phyloP scores from a whole-genome alignment of 1,140 invertebrate genomes.

The Melanaphis sacchari region DNA sequence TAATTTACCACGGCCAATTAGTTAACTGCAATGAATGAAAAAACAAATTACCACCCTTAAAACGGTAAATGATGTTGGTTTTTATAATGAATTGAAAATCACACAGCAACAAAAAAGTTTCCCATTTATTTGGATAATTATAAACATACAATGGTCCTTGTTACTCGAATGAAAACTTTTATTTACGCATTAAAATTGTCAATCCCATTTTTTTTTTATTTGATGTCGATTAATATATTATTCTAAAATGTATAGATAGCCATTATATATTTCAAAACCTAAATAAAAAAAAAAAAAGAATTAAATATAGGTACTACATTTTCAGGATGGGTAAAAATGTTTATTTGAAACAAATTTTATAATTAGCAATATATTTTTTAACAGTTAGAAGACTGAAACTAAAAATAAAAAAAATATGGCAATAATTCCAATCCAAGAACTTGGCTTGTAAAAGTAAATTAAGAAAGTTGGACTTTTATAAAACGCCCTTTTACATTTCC shows the following conservation, averaged over 20 bases:
- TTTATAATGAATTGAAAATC: not conserved
- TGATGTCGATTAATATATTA: not conserved
- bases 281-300: not conserved
- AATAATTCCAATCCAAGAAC: not conserved
- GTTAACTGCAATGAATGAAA: not conserved
- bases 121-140: not conserved
- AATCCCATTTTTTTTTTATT: not conserved
- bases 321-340: not conserved
- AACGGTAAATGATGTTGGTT: not conserved
- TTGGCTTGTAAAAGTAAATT: slow-evolving; percentile 7
- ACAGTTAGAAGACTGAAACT: not conserved
- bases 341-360: not conserved
- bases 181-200: not conserved
- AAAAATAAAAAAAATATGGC: not conserved
- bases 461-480: slow-evolving; percentile 38
- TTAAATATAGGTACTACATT: not conserved
- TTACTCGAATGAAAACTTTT: not conserved
- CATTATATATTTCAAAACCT: not conserved
- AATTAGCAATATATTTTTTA: not conserved
- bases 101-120: not conserved
- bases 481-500: not conserved
- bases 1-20: not conserved
- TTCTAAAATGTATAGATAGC: not conserved
- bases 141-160: not conserved
- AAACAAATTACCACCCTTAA: not conserved